Evolutionary conservation across 2,888 invertebrate species (phyloP).

Genomic region (Tetragonisca angustula): DNA sequence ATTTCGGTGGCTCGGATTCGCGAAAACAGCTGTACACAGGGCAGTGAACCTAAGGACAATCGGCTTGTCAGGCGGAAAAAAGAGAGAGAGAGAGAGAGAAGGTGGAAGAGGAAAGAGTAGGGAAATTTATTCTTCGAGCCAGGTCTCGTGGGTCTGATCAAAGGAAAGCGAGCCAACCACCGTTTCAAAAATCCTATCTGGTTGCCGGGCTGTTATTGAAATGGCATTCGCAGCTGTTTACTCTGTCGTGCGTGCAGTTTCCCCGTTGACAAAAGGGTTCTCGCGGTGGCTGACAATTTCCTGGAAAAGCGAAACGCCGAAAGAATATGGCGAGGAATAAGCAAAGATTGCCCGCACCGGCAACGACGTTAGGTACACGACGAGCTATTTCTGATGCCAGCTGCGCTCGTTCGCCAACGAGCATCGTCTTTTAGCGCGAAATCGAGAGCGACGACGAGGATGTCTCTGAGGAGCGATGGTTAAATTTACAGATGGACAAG

Average conservation of each 20-base stretch:
- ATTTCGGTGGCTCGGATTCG: conserved; percentile 4
- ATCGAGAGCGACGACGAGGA: too few relatives aligned
- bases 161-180: conserved; percentile 59
- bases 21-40: conserved; percentile 37
- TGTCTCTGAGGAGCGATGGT: too few relatives aligned
- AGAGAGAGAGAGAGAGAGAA: background rate
- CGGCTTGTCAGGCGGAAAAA: background rate
- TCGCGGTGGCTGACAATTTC: conserved; percentile 68
- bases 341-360: background rate
- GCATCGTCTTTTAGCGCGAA: too few relatives aligned
- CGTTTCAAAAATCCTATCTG: conserved; percentile 73
- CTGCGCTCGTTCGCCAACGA: background rate
- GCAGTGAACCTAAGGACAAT: conserved; percentile 5
- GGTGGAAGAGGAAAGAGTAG: conserved; percentile 16
- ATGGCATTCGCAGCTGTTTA: conserved; percentile 79
- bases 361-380: background rate
- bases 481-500: too few relatives aligned
- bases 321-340: conserved; percentile 4
- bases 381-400: conserved; percentile 38
- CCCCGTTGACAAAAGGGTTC: conserved; percentile 69
- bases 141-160: conserved; percentile 64
- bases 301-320: conserved; percentile 23
- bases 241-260: conserved; percentile 55
- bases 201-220: conserved; percentile 73
- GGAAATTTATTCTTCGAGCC: conserved; percentile 62